Conservation (phyloP, 2,797 vertebrate genomes). For the Cuniculus paca region DNA sequence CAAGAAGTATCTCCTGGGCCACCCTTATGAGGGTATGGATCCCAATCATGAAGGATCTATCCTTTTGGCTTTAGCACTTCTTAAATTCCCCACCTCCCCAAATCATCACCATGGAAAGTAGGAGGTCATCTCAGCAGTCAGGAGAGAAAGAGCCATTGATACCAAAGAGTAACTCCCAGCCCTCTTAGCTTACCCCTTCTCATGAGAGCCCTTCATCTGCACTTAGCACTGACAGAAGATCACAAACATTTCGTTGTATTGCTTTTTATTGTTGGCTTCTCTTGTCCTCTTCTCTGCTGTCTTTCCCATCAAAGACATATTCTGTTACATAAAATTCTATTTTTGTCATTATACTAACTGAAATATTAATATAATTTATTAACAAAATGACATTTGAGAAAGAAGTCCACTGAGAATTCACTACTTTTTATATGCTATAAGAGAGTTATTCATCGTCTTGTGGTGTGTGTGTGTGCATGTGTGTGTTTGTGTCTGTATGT, state of each 20-base stretch:
- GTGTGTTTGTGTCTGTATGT: not conserved
- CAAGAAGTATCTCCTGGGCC: not conserved
- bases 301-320: not conserved
- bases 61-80: not conserved
- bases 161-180: not conserved
- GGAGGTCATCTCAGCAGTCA: not conserved
- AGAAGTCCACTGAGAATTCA: not conserved
- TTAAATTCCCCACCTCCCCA: no score
- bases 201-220: rapidly evolving
- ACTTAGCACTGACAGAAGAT: not conserved
- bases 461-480: not conserved
- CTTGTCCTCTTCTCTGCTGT: not conserved
- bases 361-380: not conserved
- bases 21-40: not conserved
- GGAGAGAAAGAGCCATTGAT: not conserved
- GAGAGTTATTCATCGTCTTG: not conserved
- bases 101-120: not conserved
- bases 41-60: no score
- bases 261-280: not conserved
- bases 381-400: not conserved
- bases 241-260: rapidly evolving
- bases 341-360: not conserved
- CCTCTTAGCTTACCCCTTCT: not conserved
- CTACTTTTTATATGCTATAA: not conserved
- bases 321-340: not conserved